phyloP scores from a whole-genome alignment of 2,797 vertebrate genomes.

The Enteromius trimaculatus region DNA sequence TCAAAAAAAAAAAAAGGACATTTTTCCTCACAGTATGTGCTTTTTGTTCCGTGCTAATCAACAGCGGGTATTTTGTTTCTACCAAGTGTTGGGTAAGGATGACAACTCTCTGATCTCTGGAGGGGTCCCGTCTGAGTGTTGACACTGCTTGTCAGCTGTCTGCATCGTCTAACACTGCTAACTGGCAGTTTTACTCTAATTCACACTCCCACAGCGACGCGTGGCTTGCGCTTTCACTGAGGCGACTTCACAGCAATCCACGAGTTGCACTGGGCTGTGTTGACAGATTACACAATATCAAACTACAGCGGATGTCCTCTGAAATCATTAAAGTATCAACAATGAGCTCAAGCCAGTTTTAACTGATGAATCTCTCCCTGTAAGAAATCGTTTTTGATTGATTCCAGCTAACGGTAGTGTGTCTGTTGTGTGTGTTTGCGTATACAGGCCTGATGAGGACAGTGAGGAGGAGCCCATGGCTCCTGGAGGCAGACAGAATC shows the following conservation, averaged over 20 bases:
- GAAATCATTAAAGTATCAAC: neutral
- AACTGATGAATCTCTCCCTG: neutral
- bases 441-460: conserved; percentile 86
- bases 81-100: neutral
- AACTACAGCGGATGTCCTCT: neutral
- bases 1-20: neutral
- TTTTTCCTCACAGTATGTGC: neutral
- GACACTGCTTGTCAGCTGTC: neutral
- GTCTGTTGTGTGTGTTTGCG: conserved; percentile 31
- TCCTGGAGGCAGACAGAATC: conserved; percentile 88
- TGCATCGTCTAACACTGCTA: neutral
- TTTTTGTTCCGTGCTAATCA: neutral
- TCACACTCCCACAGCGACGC: conserved; percentile 7
- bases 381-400: neutral
- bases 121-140: neutral
- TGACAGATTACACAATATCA: neutral
- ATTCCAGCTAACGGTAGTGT: neutral
- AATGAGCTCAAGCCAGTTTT: neutral
- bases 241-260: neutral
- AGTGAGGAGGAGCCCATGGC: conserved; percentile 89
- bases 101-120: neutral
- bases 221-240: neutral
- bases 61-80: neutral
- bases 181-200: neutral
- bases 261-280: neutral